Percentiles rank a stretch among this genome's conserved stretches.
Evolutionary conservation across 2,113 vertebrate genomes (phyloP).

Genomic region (Xiphorhynchus elegans): DNA sequence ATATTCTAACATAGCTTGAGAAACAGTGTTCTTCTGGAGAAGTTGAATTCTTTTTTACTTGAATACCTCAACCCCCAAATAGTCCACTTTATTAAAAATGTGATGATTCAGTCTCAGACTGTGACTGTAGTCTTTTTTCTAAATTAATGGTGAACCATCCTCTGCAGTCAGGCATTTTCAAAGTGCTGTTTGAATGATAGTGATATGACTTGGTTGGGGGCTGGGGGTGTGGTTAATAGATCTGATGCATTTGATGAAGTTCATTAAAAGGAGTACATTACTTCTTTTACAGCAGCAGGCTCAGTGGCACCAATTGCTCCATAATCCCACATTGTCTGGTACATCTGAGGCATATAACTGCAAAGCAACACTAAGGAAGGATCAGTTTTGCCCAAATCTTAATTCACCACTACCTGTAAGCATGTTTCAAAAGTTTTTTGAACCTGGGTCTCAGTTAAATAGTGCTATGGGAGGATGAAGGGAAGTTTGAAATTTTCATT

Average conservation of each 20-base stretch:
- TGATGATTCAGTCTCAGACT: neutral
- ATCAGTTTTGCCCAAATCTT: neutral
- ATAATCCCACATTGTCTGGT: neutral
- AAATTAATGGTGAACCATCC: neutral
- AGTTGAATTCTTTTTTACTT: neutral
- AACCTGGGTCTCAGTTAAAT: neutral
- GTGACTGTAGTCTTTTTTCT: neutral
- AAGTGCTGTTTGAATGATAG: neutral
- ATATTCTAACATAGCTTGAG: neutral
- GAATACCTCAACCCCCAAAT: neutral
- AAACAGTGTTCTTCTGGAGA: neutral
- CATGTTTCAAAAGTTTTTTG: neutral
- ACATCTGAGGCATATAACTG: neutral
- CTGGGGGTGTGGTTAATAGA: neutral
- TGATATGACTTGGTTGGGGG: neutral
- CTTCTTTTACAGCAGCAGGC: neutral
- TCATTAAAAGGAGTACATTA: neutral
- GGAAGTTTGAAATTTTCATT: constrained; percentile 17
- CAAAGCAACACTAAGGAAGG: neutral
- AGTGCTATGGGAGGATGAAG: neutral
- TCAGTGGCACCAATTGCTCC: neutral
- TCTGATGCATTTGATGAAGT: neutral
- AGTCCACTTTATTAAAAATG: neutral
- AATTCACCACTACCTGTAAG: neutral
- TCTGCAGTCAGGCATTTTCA: neutral